Evolutionary conservation across 1,140 invertebrate species (phyloP), one percentile per base, ranked within the genome.

Genomic region (Doryteuthis pealeii): DNA sequence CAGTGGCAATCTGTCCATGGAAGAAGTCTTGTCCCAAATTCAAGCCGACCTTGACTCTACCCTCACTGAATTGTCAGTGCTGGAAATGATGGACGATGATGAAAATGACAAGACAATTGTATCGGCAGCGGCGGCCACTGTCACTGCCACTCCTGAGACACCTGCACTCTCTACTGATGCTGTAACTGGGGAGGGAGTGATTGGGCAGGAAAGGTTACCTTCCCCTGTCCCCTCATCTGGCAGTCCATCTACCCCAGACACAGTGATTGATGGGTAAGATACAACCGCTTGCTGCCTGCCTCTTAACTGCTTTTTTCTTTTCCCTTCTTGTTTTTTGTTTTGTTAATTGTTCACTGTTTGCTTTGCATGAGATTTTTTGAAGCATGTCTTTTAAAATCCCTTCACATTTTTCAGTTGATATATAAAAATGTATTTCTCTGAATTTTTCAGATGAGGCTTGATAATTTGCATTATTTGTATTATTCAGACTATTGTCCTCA

Each of bases 211-310:
- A 62, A 28, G 6, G 26, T 5, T 62, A 18, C 54, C 26, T 62
- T 62, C 54, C 26, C 54, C 54, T 6, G 26, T 28, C 18, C 22
- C 43, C 33, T 22, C 71, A 6, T 75, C 70, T 62, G 74, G 73
- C n/a, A 79, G 76, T 70, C 67, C 76, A 3, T 83, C 77, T 33
- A 81, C 78, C 33, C 77, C 77, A 49, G 79, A 81, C 33, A 81
- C 76, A 30, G 80, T 82, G 22, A 73, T 75, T 12, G 40, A 74
- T 66, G 71, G 73, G 73, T 76, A 74, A 74, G 71, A 32, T 67
- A 49, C 32, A 62, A 8, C 26, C 18, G 54, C 54, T 62, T 62
- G 54, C 18, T 62, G 54, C 54, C 54, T 62, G 54, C 54, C 26
- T 22, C 22, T 49, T 49, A 49, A 22, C n/a, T 40, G 35, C 10